phyloP scores from a whole-genome alignment of 2,797 vertebrate genomes.

The Pseudomugil tenellus region DNA sequence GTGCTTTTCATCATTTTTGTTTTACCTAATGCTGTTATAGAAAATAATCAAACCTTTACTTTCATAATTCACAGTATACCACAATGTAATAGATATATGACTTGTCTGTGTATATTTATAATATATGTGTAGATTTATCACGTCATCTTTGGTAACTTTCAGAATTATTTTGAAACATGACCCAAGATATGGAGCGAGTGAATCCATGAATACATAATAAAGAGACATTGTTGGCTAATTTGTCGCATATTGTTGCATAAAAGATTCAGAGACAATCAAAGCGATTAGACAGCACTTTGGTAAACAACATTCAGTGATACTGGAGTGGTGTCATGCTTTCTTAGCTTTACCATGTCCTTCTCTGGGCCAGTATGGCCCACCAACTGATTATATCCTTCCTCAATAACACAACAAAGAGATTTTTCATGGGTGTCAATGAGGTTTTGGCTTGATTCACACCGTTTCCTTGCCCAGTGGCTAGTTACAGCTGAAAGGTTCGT shows the following conservation, averaged over 20 bases:
- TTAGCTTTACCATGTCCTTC: slow-evolving; percentile 53
- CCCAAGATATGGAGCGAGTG: slow-evolving; percentile 55
- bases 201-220: slow-evolving; percentile 67
- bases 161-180: neutral
- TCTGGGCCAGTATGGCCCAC: slow-evolving; percentile 38
- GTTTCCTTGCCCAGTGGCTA: slow-evolving; percentile 64
- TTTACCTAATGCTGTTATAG: slow-evolving; percentile 44
- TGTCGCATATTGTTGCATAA: slow-evolving; percentile 55
- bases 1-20: slow-evolving; percentile 47
- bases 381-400: slow-evolving; percentile 68
- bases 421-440: slow-evolving; percentile 73
- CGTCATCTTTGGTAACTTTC: too few relatives aligned
- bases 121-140: slow-evolving; percentile 13
- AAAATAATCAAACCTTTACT: too few relatives aligned
- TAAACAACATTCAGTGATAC: slow-evolving; percentile 64
- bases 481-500: slow-evolving; percentile 68
- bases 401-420: slow-evolving; percentile 66
- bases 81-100: neutral
- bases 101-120: too few relatives aligned
- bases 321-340: slow-evolving; percentile 56
- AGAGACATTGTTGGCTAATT: slow-evolving; percentile 51
- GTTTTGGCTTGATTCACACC: slow-evolving; percentile 52
- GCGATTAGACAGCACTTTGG: slow-evolving; percentile 69
- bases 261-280: slow-evolving; percentile 53
- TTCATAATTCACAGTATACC: slow-evolving; percentile 39